Conservation (phyloP, 2,113 vertebrate genomes). For the Empidonax traillii region DNA sequence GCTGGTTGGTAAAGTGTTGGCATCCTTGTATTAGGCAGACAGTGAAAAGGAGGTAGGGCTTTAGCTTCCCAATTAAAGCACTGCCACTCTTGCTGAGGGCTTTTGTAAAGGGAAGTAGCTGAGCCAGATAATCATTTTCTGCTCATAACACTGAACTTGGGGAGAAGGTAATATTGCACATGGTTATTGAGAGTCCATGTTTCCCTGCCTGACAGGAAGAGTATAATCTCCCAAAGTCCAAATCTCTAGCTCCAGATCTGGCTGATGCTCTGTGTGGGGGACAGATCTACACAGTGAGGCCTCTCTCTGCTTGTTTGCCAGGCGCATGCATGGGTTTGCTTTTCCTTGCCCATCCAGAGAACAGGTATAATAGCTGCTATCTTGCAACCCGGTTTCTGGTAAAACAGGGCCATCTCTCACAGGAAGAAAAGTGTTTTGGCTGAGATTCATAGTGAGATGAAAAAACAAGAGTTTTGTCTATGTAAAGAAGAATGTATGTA, state of each 20-base stretch:
- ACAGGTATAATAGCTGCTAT: accelerated
- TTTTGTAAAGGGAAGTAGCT: background rate
- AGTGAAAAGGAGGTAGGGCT: background rate
- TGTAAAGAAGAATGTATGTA: background rate
- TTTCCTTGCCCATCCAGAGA: background rate
- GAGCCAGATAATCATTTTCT: background rate
- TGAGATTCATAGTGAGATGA: background rate
- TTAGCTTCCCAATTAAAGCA: background rate
- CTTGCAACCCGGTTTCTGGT: background rate
- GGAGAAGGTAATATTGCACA: background rate
- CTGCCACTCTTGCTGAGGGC: background rate
- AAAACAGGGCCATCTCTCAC: background rate
- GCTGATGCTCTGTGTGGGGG: background rate
- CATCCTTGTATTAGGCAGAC: background rate
- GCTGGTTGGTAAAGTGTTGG: background rate
- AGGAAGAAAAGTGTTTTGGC: background rate
- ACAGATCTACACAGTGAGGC: background rate
- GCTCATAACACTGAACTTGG: background rate
- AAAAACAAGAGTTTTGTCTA: background rate
- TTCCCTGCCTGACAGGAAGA: accelerated
- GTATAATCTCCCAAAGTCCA: background rate
- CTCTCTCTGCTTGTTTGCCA: background rate
- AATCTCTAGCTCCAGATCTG: background rate
- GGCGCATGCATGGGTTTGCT: background rate
- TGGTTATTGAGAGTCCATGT: background rate